phyloP scores from a whole-genome alignment of 2,888 invertebrate species.

The Sabatieria punctata region DNA sequence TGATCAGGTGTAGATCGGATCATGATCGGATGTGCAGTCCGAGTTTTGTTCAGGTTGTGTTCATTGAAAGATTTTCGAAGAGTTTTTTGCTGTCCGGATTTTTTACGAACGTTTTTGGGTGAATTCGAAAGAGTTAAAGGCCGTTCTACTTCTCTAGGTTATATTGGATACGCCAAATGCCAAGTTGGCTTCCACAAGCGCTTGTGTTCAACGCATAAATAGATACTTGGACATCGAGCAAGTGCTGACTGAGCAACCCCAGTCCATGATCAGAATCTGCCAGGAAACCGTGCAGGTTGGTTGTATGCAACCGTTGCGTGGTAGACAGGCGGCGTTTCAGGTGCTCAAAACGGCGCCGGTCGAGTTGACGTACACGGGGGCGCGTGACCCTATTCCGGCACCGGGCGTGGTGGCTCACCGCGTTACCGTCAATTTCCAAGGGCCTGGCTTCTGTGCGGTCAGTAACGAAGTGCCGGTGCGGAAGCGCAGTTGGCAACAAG shows the following conservation, averaged over 20 bases:
- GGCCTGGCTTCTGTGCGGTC: too few relatives aligned
- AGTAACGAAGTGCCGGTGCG: neutral
- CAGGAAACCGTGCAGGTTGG: neutral
- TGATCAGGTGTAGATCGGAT: too few relatives aligned
- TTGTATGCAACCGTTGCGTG: neutral
- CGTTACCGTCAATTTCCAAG: too few relatives aligned
- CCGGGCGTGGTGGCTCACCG: too few relatives aligned
- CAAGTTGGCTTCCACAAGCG: neutral
- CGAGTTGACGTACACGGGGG: constrained; percentile 9
- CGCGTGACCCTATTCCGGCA: constrained; percentile 1
- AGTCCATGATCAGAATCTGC: constrained; percentile 5
- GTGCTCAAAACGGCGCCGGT: constrained; percentile 7
- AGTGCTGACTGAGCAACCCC: constrained; percentile 6
- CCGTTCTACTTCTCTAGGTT: constrained; percentile 2
- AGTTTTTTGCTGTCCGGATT: too few relatives aligned
- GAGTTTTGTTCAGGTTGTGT: neutral
- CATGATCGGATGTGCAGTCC: too few relatives aligned
- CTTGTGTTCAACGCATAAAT: neutral
- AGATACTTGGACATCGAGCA: neutral
- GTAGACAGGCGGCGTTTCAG: neutral
- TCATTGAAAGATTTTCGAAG: neutral
- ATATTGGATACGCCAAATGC: constrained; percentile 2
- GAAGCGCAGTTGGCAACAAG: neutral
- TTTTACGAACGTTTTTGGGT: too few relatives aligned
- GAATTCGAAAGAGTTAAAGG: too few relatives aligned